phyloP scores from a whole-genome alignment of 2,113 vertebrate genomes.

The Lophura nycthemera region DNA sequence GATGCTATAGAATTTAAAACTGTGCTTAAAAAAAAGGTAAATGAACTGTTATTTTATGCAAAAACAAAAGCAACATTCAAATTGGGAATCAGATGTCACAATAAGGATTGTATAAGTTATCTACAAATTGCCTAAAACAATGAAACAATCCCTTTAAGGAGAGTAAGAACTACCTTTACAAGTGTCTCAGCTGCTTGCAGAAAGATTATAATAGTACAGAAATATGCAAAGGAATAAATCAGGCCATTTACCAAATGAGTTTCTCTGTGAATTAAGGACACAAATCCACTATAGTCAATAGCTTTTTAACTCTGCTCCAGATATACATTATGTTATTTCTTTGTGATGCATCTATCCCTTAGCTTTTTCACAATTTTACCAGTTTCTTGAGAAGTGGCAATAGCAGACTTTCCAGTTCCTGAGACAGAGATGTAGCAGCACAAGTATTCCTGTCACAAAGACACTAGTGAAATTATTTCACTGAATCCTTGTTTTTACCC shows the following conservation, averaged over 20 bases:
- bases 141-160: neutral
- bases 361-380: neutral
- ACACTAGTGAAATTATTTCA: neutral
- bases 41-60: neutral
- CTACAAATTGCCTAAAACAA: neutral
- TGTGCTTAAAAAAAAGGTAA: neutral
- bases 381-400: neutral
- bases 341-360: neutral
- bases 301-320: neutral
- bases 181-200: neutral
- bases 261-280: neutral
- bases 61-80: neutral
- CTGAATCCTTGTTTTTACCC: neutral
- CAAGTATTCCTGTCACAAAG: neutral
- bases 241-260: neutral
- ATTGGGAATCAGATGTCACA: neutral
- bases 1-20: neutral
- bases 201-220: neutral
- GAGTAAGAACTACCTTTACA: neutral
- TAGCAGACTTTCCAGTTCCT: neutral
- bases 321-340: neutral
- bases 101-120: neutral
- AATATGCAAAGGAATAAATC: neutral
- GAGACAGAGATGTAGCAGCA: neutral
- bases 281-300: neutral